phyloP scores from a whole-genome alignment of 2,888 invertebrate genomes.

The Gastracanthus pulcherrimus region DNA sequence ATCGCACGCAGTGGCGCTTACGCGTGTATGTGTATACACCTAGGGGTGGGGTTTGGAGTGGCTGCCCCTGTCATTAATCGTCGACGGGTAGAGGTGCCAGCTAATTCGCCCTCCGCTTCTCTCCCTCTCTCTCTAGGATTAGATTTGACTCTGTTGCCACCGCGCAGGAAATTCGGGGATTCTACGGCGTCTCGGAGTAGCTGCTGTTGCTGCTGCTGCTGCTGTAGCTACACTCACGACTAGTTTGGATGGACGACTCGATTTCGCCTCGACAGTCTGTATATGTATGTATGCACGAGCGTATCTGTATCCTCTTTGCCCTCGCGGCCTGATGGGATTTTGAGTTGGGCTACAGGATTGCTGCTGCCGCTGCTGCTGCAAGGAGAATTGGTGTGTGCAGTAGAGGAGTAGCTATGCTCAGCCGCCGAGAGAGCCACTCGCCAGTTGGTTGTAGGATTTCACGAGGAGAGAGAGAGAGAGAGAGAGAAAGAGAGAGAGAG shows the following conservation, averaged over 20 bases:
- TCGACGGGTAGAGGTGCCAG: not conserved
- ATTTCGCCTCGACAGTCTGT: slow-evolving; percentile 10
- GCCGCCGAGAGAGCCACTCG: not conserved
- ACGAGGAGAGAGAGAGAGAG: not conserved
- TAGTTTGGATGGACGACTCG: slow-evolving; percentile 43
- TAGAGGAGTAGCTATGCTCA: too few species aligned
- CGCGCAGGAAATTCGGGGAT: slow-evolving; percentile 16
- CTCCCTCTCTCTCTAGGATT: slow-evolving; percentile 23
- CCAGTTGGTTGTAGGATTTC: too few species aligned
- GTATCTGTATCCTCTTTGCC: not conserved
- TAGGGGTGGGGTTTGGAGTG: too few species aligned
- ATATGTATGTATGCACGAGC: too few species aligned
- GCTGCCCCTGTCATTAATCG: slow-evolving; percentile 40
- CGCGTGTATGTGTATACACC: too few species aligned
- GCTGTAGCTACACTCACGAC: not conserved
- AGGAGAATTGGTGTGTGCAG: not conserved
- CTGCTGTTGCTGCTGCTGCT: too few species aligned
- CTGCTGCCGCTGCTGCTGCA: not conserved
- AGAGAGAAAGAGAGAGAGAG: not conserved
- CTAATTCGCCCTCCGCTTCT: slow-evolving; percentile 39
- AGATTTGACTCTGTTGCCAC: slow-evolving; percentile 37
- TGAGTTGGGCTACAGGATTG: not conserved
- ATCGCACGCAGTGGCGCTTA: not conserved
- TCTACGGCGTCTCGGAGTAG: slow-evolving; percentile 16
- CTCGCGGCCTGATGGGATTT: slow-evolving; percentile 41